Conservation (phyloP, 2,113 vertebrate genomes). For the Struthidea cinerea region DNA sequence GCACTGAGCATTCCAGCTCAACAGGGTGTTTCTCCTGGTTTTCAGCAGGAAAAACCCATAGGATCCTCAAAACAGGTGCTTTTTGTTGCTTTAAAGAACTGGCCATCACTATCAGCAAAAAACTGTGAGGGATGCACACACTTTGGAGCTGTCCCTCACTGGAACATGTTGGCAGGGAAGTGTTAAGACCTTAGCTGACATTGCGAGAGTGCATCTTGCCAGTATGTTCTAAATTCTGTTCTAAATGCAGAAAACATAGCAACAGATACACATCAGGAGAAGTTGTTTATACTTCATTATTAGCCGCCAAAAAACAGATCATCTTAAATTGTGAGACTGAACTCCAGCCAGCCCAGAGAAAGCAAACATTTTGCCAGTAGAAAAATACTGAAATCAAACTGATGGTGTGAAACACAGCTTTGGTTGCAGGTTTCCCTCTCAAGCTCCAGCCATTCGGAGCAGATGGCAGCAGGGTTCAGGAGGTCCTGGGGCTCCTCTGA, state of each 20-base stretch:
- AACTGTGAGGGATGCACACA: not conserved
- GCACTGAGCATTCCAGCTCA: not conserved
- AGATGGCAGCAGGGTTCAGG: not conserved
- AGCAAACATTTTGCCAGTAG: constrained; percentile 7
- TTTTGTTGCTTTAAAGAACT: not conserved
- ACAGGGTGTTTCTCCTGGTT: not conserved
- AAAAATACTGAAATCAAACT: not conserved
- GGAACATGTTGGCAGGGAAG: not conserved
- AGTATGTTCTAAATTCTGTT: not conserved
- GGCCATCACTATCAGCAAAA: not conserved
- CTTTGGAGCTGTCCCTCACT: not conserved
- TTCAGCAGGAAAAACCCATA: not conserved
- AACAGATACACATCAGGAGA: constrained; percentile 29
- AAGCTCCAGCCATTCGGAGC: not conserved
- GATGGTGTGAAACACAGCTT: not conserved
- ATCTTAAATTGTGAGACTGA: not conserved
- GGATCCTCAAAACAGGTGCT: not conserved
- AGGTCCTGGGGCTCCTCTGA: not conserved
- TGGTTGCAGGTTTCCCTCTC: not conserved
- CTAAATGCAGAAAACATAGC: constrained; percentile 14
- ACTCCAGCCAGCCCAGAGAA: not conserved
- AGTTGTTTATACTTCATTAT: constrained; percentile 30
- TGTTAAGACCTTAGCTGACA: constrained; percentile 19
- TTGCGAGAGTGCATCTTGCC: not conserved
- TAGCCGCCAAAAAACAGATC: constrained; percentile 11